Base-by-base conservation (phyloP, 2,888 invertebrate species). In the Nemoura dubitans region DNA sequence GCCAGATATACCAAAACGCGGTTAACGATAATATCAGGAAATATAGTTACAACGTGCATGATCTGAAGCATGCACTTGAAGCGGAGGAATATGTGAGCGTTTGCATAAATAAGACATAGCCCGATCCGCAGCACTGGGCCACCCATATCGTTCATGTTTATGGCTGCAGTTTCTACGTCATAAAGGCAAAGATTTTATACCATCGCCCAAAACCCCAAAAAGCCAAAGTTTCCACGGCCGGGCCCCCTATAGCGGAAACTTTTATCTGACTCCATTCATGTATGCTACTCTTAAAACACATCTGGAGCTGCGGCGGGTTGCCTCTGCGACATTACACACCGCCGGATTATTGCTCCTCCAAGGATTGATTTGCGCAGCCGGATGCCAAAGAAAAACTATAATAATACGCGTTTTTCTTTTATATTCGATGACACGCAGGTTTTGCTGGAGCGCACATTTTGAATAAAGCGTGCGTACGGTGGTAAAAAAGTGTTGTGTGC, bases 101-200 rank as follows among this genome's bases (percentile, higher is more conserved):
- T 83, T 83, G 59, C 84, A 84, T 84, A 76, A 28, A 84, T 84
- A 76, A 28, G 27, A 14, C 76, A 83, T 76, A 76, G 76, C 76
- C n/a, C 27, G 84, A 26, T 83, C 26, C 28, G 78, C 84, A 59
- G 84, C 84, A 84, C 27, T 10, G 84, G 26, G 59, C 28, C 76
- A 59, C 7, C 83, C 76, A 43, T 43, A 26, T 84, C 84, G 84
- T 84, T 84, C 59, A 84, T 86, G 86, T 78, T 86, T 86, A 86
- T 86, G 78, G 36, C n/a, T 28, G n/a, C 86, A 86, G 80, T 86
- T 77, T 80, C 42, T 43, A 76, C 42, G 43, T 42, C 86, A 43
- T 86, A 81, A 86, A 16, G 86, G 42, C 78, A 78, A 81, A 42
- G 86, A 86, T 86, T 86, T 80, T 78, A 29, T 28, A 14, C 42